Percentiles rank a stretch among this genome's conserved stretches.
Conservation (phyloP, 30 jellyfish, hydroid and myxozoan genomes). For the Nemopilema nomurai region DNA sequence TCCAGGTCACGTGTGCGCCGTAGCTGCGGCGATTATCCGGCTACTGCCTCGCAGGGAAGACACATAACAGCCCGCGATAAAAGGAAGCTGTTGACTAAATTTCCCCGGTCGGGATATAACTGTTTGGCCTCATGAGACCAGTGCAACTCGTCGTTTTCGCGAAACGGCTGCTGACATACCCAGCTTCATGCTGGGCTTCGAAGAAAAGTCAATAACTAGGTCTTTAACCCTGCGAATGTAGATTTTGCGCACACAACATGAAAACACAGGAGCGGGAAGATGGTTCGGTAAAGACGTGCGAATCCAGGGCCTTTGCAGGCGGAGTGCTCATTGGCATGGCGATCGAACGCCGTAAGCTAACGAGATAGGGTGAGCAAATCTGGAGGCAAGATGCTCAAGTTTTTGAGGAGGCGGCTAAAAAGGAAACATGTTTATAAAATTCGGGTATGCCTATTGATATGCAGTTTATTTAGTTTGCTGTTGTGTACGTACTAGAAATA, state of each 20-base stretch:
- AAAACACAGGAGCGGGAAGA: background rate
- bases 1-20: background rate
- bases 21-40: background rate
- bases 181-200: background rate
- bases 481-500: no score
- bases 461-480: no score
- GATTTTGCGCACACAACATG: constrained; percentile 32
- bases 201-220: background rate
- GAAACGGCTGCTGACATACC: constrained; percentile 9
- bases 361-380: background rate
- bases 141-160: background rate
- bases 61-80: background rate
- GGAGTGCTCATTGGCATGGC: background rate
- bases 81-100: background rate
- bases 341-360: background rate
- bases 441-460: constrained; percentile 42
- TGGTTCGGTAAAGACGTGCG: background rate
- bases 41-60: background rate
- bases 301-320: background rate
- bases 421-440: constrained; percentile 29
- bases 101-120: background rate
- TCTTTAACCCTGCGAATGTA: background rate
- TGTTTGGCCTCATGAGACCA: background rate
- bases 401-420: constrained; percentile 13
- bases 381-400: constrained; percentile 12